Percentiles rank a stretch among this genome's conserved stretches.
Conservation (phyloP, 2,113 vertebrate species). For the Brachypodius melanocephalos region DNA sequence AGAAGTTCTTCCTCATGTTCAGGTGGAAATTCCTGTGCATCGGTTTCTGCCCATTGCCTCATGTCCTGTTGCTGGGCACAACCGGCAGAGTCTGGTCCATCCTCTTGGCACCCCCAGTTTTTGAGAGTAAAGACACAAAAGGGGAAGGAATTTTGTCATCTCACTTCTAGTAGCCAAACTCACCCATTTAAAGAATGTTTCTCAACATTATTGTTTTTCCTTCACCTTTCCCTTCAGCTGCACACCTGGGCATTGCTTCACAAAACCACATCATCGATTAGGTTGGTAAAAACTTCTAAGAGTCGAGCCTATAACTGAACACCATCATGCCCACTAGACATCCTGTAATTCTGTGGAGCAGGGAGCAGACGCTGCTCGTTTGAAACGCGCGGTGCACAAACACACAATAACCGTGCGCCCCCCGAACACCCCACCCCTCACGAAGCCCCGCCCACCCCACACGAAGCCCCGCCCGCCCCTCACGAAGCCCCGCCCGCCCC, state of each 20-base stretch:
- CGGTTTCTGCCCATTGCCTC: background rate
- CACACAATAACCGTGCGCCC: accelerated
- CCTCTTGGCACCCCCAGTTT: background rate
- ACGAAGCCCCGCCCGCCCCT: background rate
- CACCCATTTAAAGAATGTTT: background rate
- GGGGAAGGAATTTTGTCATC: background rate
- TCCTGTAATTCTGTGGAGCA: accelerated
- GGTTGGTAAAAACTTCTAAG: background rate
- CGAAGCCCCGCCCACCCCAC: background rate
- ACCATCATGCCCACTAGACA: accelerated
- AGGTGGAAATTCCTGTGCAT: background rate
- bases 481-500: background rate
- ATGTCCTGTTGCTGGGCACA: accelerated
- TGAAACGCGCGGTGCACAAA: accelerated
- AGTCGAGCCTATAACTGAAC: background rate
- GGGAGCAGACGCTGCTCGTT: accelerated
- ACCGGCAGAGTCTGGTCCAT: background rate
- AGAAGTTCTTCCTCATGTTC: background rate
- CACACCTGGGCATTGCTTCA: background rate
- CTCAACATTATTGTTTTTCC: background rate
- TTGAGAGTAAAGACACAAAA: background rate
- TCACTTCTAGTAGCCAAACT: background rate
- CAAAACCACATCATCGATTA: accelerated
- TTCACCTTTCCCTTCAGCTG: background rate
- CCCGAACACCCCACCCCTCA: background rate